These are phyloP conservation scores for Hemicrepidius hirtus DNA, from an alignment of 2,888 invertebrate species.

Conservation along the genomic window DNA sequence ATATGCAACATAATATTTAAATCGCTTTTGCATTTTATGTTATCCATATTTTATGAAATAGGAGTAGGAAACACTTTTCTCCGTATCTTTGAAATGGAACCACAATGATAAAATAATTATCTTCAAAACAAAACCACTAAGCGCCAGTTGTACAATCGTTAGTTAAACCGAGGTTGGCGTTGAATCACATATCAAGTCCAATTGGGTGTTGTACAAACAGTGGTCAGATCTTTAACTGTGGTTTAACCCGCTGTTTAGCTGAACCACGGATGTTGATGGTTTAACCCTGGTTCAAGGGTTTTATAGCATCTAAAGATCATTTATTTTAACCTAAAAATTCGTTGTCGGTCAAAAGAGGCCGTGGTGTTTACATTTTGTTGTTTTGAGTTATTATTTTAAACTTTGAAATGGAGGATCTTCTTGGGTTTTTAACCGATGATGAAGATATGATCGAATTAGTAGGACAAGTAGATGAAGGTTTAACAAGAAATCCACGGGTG, in stretches of 20 bases:
- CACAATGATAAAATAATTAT: too few relatives aligned
- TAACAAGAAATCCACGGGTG: not conserved
- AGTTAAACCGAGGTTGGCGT: not conserved
- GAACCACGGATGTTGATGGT: not conserved
- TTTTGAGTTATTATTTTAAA: too few relatives aligned
- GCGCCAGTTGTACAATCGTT: not conserved
- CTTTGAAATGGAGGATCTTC: not conserved
- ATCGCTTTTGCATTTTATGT: too few relatives aligned
- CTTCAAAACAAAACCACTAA: too few relatives aligned
- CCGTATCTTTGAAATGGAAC: too few relatives aligned
- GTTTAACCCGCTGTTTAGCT: not conserved
- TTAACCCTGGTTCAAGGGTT: not conserved
- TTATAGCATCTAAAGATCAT: too few relatives aligned
- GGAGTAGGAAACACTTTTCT: too few relatives aligned
- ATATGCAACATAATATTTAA: too few relatives aligned
- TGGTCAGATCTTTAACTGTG: not conserved
- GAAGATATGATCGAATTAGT: not conserved
- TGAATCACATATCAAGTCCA: not conserved
- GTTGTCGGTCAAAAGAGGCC: too few relatives aligned
- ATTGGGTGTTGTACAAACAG: not conserved
- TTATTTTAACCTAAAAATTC: not conserved
- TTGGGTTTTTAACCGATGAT: conserved; percentile 1
- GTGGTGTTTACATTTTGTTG: not conserved
- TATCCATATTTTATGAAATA: too few relatives aligned
- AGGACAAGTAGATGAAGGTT: not conserved